Evolutionary conservation across 2,888 invertebrate genomes (phyloP).

Genomic region (Agonopterix alstromeriana): DNA sequence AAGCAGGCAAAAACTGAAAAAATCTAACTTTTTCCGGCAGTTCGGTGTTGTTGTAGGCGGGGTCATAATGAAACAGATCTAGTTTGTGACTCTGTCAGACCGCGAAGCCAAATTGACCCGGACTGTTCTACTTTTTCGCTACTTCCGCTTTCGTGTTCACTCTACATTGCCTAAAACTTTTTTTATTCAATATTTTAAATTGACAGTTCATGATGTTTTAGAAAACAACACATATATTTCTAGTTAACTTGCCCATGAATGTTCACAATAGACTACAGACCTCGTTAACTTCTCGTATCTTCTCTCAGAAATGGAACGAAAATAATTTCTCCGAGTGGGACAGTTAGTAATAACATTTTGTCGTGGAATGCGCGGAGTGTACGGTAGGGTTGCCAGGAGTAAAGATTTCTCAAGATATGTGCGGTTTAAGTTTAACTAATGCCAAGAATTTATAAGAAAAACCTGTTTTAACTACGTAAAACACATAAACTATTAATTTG

Average conservation of each 20-base stretch:
- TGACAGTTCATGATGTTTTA: no score
- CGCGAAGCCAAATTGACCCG: slow-evolving; percentile 14
- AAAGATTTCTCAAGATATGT: background rate
- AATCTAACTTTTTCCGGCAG: slow-evolving; percentile 16
- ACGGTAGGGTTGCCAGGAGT: slow-evolving; percentile 2
- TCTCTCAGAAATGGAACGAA: background rate
- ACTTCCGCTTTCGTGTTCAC: slow-evolving; percentile 1
- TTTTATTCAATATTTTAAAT: background rate
- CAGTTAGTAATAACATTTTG: slow-evolving; percentile 64
- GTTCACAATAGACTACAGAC: no score
- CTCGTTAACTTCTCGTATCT: no score
- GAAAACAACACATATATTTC: no score
- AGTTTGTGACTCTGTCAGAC: slow-evolving; percentile 18
- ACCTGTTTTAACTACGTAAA: no score
- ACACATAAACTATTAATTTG: no score
- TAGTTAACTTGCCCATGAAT: no score
- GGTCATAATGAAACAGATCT: slow-evolving; percentile 27
- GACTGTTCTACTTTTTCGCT: slow-evolving; percentile 18
- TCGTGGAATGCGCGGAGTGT: slow-evolving; percentile 30
- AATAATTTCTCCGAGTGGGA: slow-evolving; percentile 19
- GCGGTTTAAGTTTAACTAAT: no score
- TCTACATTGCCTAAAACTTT: background rate
- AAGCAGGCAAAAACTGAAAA: slow-evolving; percentile 13
- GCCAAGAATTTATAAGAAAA: no score
- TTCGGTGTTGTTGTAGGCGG: slow-evolving; percentile 9